Conservation (phyloP, 2,888 invertebrate genomes). For the Drosophila lacicola region DNA sequence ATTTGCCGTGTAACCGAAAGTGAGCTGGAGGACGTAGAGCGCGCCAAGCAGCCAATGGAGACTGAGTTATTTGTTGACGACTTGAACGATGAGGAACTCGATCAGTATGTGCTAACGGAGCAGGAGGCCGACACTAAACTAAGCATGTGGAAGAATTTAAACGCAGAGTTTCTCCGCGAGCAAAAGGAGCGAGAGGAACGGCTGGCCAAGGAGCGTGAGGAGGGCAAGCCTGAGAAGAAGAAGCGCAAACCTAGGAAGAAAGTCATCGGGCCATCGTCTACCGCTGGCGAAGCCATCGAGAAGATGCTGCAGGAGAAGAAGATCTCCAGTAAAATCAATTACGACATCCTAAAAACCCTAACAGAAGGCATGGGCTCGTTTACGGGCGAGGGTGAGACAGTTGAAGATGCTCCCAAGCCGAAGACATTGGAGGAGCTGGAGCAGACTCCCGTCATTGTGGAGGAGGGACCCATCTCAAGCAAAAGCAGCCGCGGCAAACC, state of each 20-base stretch:
- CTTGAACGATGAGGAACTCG: constrained; percentile 96
- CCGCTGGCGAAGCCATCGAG: constrained; percentile 95
- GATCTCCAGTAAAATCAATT: constrained; percentile 98
- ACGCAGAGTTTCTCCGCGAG: constrained; percentile 94
- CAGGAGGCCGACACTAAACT: constrained; percentile 93
- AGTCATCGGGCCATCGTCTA: constrained; percentile 88
- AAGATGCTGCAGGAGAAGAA: constrained; percentile 98
- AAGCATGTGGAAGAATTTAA: constrained; percentile 93
- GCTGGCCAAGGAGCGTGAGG: constrained; percentile 92
- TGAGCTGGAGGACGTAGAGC: constrained; percentile 84
- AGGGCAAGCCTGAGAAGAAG: constrained; percentile 94
- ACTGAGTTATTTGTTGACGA: constrained; percentile 88
- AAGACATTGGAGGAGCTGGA: constrained; percentile 49
- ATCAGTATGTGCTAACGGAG: constrained; percentile 92
- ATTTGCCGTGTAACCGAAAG: constrained; percentile 89
- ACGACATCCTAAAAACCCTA: constrained; percentile 96
- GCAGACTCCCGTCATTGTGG: constrained; percentile 65
- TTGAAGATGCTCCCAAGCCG: constrained; percentile 33
- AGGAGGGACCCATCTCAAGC: constrained; percentile 62
- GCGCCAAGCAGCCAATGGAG: constrained; percentile 54
- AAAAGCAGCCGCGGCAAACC: constrained; percentile 69
- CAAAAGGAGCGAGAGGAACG: constrained; percentile 94
- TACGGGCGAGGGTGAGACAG: constrained; percentile 30
- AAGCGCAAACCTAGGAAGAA: constrained; percentile 89
- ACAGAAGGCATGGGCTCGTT: constrained; percentile 69